phyloP scores from a whole-genome alignment of 2,113 vertebrate genomes.

The Megaceryle maxima region DNA sequence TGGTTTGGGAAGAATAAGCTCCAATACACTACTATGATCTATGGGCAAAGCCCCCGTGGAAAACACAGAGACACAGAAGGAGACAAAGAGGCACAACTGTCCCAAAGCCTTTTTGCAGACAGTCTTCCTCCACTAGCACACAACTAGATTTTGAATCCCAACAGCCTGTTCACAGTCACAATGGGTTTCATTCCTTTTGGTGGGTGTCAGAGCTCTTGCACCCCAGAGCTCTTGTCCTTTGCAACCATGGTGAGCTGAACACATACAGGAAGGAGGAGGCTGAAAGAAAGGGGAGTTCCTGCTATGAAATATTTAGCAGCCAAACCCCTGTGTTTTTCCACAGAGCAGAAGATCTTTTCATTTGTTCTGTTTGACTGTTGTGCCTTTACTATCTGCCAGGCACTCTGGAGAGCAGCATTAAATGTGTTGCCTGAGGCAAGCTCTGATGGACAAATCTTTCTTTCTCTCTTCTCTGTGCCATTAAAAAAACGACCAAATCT shows the following conservation, averaged over 20 bases:
- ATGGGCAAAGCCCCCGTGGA: not conserved
- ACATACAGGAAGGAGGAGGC: not conserved
- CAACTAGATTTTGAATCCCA: not conserved
- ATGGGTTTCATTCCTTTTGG: not conserved
- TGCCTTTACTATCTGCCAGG: not conserved
- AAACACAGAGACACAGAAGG: not conserved
- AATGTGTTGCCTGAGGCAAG: constrained; percentile 1
- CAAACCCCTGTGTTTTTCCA: not conserved
- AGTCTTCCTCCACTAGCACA: not conserved
- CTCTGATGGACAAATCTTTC: constrained; percentile 2
- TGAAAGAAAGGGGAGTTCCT: not conserved
- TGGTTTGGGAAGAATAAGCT: not conserved
- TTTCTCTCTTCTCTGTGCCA: not conserved
- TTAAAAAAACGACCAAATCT: not conserved
- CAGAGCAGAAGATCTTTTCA: not conserved
- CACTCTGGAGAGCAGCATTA: not conserved
- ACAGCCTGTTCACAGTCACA: not conserved
- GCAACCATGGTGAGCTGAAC: not conserved
- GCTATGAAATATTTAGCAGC: constrained; percentile 37
- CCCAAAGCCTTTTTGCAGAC: not conserved
- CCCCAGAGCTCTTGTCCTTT: not conserved
- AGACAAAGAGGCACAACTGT: not conserved
- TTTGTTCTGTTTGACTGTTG: constrained; percentile 28
- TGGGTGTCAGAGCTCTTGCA: not conserved
- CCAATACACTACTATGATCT: accelerated